These are phyloP conservation scores for Phoxinus phoxinus DNA, from an alignment of 2,113 vertebrate species.

Conservation along the genomic window DNA sequence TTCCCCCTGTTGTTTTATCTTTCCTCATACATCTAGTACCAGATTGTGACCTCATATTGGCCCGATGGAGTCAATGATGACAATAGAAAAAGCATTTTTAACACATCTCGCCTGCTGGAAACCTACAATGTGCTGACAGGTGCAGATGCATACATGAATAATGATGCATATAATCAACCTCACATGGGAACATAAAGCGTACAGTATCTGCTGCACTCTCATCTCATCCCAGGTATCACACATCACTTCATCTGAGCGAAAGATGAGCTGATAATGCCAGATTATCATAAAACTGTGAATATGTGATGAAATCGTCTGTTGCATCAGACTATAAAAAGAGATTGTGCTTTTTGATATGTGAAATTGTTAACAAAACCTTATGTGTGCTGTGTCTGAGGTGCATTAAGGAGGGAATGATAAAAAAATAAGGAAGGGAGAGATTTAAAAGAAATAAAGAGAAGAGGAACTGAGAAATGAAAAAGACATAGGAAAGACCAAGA, in stretches of 20 bases:
- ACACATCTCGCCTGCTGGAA: neutral
- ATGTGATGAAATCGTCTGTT: slow-evolving; percentile 28
- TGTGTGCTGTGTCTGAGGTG: neutral
- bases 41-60: neutral
- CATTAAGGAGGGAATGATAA: neutral
- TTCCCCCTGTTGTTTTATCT: neutral
- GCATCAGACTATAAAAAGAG: slow-evolving; percentile 26
- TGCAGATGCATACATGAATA: slow-evolving; percentile 7
- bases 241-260: slow-evolving; percentile 17
- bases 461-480: neutral
- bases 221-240: neutral
- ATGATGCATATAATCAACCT: neutral
- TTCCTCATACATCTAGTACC: slow-evolving; percentile 1
- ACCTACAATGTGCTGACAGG: neutral
- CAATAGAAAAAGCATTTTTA: slow-evolving; percentile 20
- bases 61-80: neutral
- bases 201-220: neutral
- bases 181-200: neutral
- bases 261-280: slow-evolving; percentile 12
- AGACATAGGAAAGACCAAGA: neutral
- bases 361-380: slow-evolving; percentile 15
- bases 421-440: neutral
- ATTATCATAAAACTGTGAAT: slow-evolving; percentile 30
- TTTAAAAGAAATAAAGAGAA: neutral
- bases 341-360: slow-evolving; percentile 9